Evolutionary conservation across 2,888 invertebrate genomes (phyloP), one percentile per base, ranked within the genome.

Genomic region (Calameuta pallipes): DNA sequence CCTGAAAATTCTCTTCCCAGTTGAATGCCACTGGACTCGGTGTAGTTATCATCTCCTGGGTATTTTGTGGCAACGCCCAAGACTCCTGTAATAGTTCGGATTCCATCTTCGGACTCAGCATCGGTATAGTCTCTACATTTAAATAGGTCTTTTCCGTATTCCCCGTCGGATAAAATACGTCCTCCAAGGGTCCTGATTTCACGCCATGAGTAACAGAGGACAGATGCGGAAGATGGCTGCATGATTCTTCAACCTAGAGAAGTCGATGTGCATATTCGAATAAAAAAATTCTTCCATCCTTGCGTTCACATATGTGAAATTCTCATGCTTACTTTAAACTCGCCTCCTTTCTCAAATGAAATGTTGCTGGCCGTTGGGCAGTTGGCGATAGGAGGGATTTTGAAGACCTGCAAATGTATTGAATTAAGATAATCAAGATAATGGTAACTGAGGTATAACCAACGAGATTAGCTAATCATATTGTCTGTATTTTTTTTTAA

Each of bases 1-100:
- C 95, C 93, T 94, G 94, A 93, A 95, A 95, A 92, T 94, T 94
- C 92, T 95, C 95, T 94, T 89, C 89, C 91, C 91, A 91, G 41
- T 83, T 81, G 74, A 85, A 82, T 69, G 84, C 81, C 13, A 82
- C 71, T 34, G 36, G 56, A 31, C n/a, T 33, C 30, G 73, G 34
- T 11, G 30, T 15, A n/a, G 15, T 30, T 15, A 69, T 69, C 15
- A 15, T 41, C 13, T 70, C 33, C 34, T 71, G 31, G 56, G 31
- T 41, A 68, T 69, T 56, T 9, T 56, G 56, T 23, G 56, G 23
- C 23, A 79, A 76, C 6, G 78, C 79, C 83, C 83, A 85, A 12
- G 80, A 71, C 6, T 86, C 83, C 77, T 83, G 78, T 81, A 89
- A 73, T 56, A 88, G 80, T 68, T 88, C 86, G 74, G 84, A 79